A percentile compares a stretch with the other conserved stretches of the same genome.
Evolutionary conservation across 2,888 invertebrate species (phyloP).

Genomic region (Clusia tigrina): DNA sequence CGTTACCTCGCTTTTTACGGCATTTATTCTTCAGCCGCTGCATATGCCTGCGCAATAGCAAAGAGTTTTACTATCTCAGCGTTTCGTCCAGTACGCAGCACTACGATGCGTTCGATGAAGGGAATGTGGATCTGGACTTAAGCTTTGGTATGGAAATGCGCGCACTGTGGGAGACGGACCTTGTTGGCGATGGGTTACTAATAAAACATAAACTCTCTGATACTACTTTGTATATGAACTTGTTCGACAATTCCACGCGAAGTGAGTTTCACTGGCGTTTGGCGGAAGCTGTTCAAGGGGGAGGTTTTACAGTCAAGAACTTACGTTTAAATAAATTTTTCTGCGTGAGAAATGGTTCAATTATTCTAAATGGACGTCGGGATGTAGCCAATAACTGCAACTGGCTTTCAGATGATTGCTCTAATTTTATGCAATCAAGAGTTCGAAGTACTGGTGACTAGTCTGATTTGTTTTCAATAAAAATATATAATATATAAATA

Average conservation of each 20-base stretch:
- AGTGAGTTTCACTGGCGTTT: neutral
- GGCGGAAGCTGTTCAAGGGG: too few species aligned
- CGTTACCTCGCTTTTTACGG: conserved; percentile 35
- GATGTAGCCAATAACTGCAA: neutral
- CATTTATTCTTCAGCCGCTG: conserved; percentile 33
- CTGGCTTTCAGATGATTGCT: conserved; percentile 16
- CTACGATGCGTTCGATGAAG: neutral
- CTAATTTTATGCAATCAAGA: neutral
- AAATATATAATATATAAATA: too few species aligned
- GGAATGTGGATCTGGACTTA: too few species aligned
- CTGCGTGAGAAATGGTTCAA: neutral
- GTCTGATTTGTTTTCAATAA: too few species aligned
- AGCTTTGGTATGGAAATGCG: conserved; percentile 23
- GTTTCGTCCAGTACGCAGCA: neutral
- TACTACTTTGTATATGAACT: too few species aligned
- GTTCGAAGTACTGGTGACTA: too few species aligned
- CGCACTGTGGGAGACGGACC: conserved; percentile 37
- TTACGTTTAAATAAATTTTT: neutral
- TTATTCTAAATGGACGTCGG: neutral
- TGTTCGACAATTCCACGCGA: too few species aligned
- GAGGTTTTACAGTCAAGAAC: neutral
- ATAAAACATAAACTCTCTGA: too few species aligned
- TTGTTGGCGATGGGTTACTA: neutral
- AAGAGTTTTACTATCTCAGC: conserved; percentile 22
- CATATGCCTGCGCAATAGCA: conserved; percentile 41